phyloP scores from a whole-genome alignment of 2,113 vertebrate species.

The Leptosomus discolor region DNA sequence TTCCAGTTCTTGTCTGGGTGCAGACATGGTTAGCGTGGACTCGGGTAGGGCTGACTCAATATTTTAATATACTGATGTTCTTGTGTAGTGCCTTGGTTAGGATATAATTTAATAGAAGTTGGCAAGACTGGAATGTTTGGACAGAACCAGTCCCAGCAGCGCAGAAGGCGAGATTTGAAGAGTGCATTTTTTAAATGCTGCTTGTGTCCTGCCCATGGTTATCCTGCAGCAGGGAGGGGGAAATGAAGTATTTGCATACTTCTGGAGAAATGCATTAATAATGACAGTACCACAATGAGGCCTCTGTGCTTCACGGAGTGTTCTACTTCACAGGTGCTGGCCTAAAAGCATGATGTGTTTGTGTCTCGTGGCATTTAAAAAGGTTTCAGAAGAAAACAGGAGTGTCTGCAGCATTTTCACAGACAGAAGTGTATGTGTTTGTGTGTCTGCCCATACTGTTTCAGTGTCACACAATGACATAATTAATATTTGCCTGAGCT shows the following conservation, averaged over 20 bases:
- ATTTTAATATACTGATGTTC: slow-evolving; percentile 13
- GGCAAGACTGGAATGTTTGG: not conserved
- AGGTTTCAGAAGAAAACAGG: not conserved
- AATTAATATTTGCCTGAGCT: not conserved
- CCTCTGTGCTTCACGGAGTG: not conserved
- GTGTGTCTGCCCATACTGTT: not conserved
- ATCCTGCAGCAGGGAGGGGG: not conserved
- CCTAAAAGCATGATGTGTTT: not conserved
- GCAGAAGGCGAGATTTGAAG: not conserved
- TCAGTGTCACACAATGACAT: not conserved
- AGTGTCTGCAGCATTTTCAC: not conserved
- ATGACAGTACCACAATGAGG: not conserved
- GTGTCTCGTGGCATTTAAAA: not conserved
- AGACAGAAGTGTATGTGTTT: not conserved
- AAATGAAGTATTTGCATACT: not conserved
- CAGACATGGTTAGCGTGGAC: not conserved
- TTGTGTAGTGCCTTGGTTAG: not conserved
- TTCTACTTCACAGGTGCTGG: not conserved
- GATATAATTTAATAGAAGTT: not conserved
- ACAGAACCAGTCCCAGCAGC: not conserved
- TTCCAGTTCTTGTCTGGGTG: slow-evolving; percentile 9
- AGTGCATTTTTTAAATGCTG: not conserved
- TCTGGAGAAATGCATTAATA: slow-evolving; percentile 2
- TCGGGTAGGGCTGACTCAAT: not conserved
- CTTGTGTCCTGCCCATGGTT: not conserved